Evolutionary conservation across 2,797 vertebrate genomes (phyloP), one percentile per base, ranked within the genome.

Genomic region (Schizopygopsis malacanthus): DNA sequence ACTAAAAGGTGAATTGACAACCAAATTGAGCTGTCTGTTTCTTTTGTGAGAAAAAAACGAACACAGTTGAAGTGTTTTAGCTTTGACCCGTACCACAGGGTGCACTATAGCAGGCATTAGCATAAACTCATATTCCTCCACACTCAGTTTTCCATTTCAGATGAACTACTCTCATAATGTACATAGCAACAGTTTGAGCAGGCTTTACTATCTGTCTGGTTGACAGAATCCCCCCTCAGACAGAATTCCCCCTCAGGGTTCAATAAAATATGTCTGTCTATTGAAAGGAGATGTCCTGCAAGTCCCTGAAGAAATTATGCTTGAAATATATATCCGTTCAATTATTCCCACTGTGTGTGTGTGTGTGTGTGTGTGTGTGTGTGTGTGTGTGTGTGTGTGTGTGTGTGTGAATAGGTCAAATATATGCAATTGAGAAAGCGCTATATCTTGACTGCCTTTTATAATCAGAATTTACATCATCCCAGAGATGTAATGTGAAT

Each of bases 391-490:
- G 72, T 63, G 25, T 61, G 22, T 28, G 54, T 4, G 37, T 33
- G 33, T 33, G 33, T 33, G 33, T 33, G 33, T 33, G 2, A 20
- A 9, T 78, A 47, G 22, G 45, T 39, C 5, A 78, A 78, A 61
- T 61, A 41, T n/a, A 65, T 91, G 88, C 16, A 84, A 91, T 90
- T 43, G 87, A 25, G 71, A 91, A 80, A 43, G 6, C 0, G 1
- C 61, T 85, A 73, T 39, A 70, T 25, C 69, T 89, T 90, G 20
- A 13, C 41, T 20, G 52, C 11, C 47, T 61, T 90, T 87, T 43
- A 79, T 79, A 10, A 59, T 79, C n/a, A 47, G n/a, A 83, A 67
- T 76, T 75, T 67, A 83, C 77, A 52, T 67, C 59, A 41, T 20
- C 43, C 33, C 20, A 22, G 5, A 61, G 10, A 73, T 82, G 56